A percentile compares a stretch with the other conserved stretches of the same genome.
Evolutionary conservation across 2,797 vertebrate genomes (phyloP).

Genomic region (Gambelia wislizenii): DNA sequence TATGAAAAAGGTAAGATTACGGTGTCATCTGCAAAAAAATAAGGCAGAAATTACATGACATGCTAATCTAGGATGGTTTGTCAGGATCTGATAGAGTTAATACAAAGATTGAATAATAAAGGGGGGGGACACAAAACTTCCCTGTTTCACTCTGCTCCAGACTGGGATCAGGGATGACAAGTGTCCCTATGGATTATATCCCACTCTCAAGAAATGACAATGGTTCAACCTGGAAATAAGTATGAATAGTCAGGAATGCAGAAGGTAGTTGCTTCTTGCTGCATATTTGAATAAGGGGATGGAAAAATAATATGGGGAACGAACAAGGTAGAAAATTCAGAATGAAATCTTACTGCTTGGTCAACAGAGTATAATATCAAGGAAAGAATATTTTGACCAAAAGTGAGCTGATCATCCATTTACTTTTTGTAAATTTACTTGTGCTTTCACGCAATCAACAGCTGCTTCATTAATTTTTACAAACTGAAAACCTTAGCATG

Average conservation of each 20-base stretch:
- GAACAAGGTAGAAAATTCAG: neutral
- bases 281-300: neutral
- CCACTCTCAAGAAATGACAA: too few relatives aligned
- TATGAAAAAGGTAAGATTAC: too few relatives aligned
- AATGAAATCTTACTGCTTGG: neutral
- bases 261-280: neutral
- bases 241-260: neutral
- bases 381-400: neutral
- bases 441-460: neutral
- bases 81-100: too few relatives aligned
- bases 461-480: constrained; percentile 11
- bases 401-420: neutral
- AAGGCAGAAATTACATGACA: too few relatives aligned
- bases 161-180: too few relatives aligned
- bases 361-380: neutral
- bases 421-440: constrained; percentile 5
- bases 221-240: too few relatives aligned
- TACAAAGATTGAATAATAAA: too few relatives aligned
- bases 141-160: too few relatives aligned
- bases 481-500: neutral
- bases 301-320: neutral
- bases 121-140: too few relatives aligned
- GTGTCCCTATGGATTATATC: too few relatives aligned
- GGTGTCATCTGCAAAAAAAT: too few relatives aligned
- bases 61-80: too few relatives aligned